Base-by-base conservation (phyloP, 2,113 vertebrate genomes). In the Erinaceus europaeus region DNA sequence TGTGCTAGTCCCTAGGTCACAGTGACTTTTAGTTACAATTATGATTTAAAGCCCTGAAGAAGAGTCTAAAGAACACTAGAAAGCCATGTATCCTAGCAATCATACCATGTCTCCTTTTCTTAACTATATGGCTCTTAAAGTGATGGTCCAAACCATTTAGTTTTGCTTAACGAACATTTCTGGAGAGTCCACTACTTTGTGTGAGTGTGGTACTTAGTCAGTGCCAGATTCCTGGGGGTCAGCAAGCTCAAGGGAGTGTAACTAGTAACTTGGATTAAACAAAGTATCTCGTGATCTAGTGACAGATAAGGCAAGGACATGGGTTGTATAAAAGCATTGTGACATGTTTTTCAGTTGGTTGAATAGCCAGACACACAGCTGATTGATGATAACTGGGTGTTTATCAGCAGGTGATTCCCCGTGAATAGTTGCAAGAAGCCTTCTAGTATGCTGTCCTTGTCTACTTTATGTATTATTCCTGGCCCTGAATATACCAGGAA, bases 151-250 rank as follows among this genome's bases (percentile, higher is more conserved):
- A 14, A 36, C 25, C 86, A 62, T 68, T 64, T 38, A 75, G 65
- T 74, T 64, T 68, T 91, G 86, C 55, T 80, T 69, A 77, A 73
- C 27, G 83, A 91, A 80, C 23, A 48, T 77, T 84, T 76, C 76
- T 50, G 62, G 75, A 84, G 27, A 13, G 25, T 61, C 48, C 74
- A 87, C 67, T 59, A 87, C 67, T 59, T 50, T 0, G 2, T 42
- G 59, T n/a, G 46, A 81, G 40, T n/a, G n/a, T n/a, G n/a, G 23
- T 36, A 29, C 73, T 72, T 34, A 32, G 46, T n/a, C 72, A 76
- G 57, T 52, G 20, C 68, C 72, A 84, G 69, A 79, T 29, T 53
- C 17, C 20, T 53, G 68, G 32, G 62, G n/a, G 76, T 88, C 40
- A 81, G 90, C 89, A 86, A 44, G 44, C 52, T 62, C 62, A 86